phyloP scores from a whole-genome alignment of 2,113 vertebrate genomes.

The Callopanchax toddi region DNA sequence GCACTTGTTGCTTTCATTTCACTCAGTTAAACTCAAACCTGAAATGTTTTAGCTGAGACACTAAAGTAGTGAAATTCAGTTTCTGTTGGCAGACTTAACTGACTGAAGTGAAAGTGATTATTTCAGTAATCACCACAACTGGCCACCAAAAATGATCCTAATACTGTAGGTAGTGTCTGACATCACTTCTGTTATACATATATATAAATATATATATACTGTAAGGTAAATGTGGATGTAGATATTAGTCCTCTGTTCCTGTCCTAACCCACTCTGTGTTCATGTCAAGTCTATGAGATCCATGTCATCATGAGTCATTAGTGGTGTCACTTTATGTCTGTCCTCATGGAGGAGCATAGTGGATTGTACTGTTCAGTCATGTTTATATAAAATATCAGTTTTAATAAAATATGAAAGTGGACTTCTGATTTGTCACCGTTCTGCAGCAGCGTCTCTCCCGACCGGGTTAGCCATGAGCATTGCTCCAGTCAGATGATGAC shows the following conservation, averaged over 20 bases:
- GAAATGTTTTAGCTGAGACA: no score
- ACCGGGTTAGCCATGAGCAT: no score
- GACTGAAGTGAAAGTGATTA: conserved; percentile 40
- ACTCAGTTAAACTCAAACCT: conserved; percentile 20
- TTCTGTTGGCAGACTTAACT: not conserved
- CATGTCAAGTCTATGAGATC: conserved; percentile 36
- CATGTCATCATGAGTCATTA: conserved; percentile 14
- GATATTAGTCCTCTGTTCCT: conserved; percentile 45
- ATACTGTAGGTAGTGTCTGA: conserved; percentile 28
- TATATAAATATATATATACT: conserved; percentile 10
- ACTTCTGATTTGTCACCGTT: no score
- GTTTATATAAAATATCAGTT: conserved; percentile 70
- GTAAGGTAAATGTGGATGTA: conserved; percentile 48
- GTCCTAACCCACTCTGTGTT: conserved; percentile 49
- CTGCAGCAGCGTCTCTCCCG: no score
- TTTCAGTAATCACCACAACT: conserved; percentile 13
- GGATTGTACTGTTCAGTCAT: conserved; percentile 57
- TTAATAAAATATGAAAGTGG: conserved; percentile 23
- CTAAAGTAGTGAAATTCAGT: not conserved
- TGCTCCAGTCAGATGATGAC: no score
- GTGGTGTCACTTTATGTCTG: conserved; percentile 14
- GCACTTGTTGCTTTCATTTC: conserved; percentile 31
- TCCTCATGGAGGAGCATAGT: conserved; percentile 42
- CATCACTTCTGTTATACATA: conserved; percentile 13
- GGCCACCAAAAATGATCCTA: conserved; percentile 57